Base-by-base conservation (phyloP, 2,797 vertebrate species). In the Sebastolobus alascanus region DNA sequence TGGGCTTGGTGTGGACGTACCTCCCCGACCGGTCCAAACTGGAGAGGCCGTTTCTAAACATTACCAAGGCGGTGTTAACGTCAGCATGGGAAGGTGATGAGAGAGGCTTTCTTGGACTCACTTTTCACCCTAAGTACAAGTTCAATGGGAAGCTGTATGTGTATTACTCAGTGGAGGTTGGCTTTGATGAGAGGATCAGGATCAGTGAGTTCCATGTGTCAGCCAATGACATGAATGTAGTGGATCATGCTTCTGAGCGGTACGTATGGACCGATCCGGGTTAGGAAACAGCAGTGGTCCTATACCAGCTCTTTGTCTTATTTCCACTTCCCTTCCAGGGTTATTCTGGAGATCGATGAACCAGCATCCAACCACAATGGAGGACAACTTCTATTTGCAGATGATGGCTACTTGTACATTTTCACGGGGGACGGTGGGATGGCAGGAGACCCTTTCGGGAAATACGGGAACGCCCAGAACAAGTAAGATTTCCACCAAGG, bases 1-100 rank as follows among this genome's bases (percentile, higher is more conserved):
- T 99, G 40, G 98, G 98, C 71, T 83, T 99, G 87, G 98, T 99
- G 67, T 99, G 98, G 98, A 91, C 95, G 10, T 99, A 97, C 92
- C 96, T 99, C 38, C 96, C 97, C 0, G 95, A 98, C 35, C 88
- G 89, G 37, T 97, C 97, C 35, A 95, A 95, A 76, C 92, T 99
- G 0, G 92, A 96, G 77, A 96, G 71, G 60, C 98, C 98, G 0
- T 99, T 99, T 92, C 89, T 99, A 84, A 99, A 99, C 88, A 94
- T 99, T 85, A 97, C 96, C 0, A 88, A 95, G 68, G 96, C 94
- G 0, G 98, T 99, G 43, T 91, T 99, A 64, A 99, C 98, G 0
- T 99, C 98, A 0, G 96, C 97, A 0, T 99, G 98, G 98, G 97
- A 99, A 90, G 98, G 98, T 1, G 98, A 99, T 0, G 98, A 99